Percentiles rank a stretch among this genome's conserved stretches.
Conservation (phyloP, 2,888 invertebrate species). For the Trypoxylon attenuatum region DNA sequence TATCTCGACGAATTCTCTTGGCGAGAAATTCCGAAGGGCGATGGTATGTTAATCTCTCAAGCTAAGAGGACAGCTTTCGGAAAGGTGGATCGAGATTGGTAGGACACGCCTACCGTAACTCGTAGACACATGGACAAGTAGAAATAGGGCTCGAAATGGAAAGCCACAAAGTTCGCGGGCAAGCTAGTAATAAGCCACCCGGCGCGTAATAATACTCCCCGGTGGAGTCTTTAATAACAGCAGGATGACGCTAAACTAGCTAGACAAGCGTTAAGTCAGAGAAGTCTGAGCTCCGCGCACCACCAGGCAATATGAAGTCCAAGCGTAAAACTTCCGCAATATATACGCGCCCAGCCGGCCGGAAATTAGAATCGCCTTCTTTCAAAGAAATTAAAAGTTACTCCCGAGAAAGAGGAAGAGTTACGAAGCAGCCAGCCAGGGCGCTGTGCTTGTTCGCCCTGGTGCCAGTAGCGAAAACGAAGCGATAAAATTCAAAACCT, state of each 20-base stretch:
- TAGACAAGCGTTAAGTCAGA: slow-evolving; percentile 55
- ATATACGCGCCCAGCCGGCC: slow-evolving; percentile 38
- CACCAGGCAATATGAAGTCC: slow-evolving; percentile 46
- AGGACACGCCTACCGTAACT: neutral
- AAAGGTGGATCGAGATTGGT: neutral
- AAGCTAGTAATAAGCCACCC: slow-evolving; percentile 45
- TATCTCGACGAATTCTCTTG: no score
- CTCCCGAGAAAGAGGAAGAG: slow-evolving; percentile 31
- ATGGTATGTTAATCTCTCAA: no score
- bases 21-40: neutral
- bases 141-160: neutral
- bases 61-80: no score
- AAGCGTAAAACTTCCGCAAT: slow-evolving; percentile 51
- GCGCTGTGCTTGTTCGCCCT: slow-evolving; percentile 6
- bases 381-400: slow-evolving; percentile 55
- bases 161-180: neutral
- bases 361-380: slow-evolving; percentile 55
- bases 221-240: slow-evolving; percentile 50
- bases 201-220: slow-evolving; percentile 40
- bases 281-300: slow-evolving; percentile 11
- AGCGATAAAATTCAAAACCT: slow-evolving; percentile 11
- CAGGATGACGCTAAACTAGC: slow-evolving; percentile 54
- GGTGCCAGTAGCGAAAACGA: slow-evolving; percentile 17
- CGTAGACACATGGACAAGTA: neutral
- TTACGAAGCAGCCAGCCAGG: slow-evolving; percentile 33